These are phyloP conservation scores for Brachypteracias leptosomus DNA, from an alignment of 2,113 vertebrate genomes.

Conservation along the genomic window DNA sequence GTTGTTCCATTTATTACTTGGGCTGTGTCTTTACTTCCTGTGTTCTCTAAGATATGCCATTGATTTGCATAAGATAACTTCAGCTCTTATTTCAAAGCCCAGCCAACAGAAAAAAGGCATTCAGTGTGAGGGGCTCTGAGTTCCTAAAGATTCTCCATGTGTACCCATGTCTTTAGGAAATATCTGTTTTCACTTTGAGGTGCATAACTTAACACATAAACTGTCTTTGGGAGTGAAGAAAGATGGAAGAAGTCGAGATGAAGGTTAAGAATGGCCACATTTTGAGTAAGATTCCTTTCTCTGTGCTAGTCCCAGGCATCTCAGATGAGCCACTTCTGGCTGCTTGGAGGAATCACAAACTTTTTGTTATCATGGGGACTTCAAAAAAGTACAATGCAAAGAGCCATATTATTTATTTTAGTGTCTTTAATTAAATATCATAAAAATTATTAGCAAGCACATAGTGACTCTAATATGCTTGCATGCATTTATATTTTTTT, in stretches of 20 bases:
- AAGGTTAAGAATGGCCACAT: neutral
- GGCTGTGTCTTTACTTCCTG: neutral
- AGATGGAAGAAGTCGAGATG: neutral
- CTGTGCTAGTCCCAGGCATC: neutral
- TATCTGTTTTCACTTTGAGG: neutral
- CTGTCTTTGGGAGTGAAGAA: neutral
- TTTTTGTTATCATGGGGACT: neutral
- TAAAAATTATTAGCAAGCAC: neutral
- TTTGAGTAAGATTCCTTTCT: neutral
- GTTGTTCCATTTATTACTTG: neutral
- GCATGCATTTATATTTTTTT: neutral
- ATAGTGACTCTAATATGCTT: neutral
- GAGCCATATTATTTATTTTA: neutral
- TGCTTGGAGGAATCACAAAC: neutral
- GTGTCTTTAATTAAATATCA: neutral
- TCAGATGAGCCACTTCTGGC: neutral
- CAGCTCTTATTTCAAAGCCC: neutral
- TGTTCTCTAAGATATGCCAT: neutral
- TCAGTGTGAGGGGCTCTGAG: neutral
- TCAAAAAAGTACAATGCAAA: neutral
- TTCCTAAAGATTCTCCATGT: neutral
- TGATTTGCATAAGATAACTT: neutral
- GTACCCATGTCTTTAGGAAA: neutral
- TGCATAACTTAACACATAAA: neutral
- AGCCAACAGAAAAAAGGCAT: neutral